Evolutionary conservation across 2,113 vertebrate genomes (phyloP).

Genomic region (Psettodes erumei): DNA sequence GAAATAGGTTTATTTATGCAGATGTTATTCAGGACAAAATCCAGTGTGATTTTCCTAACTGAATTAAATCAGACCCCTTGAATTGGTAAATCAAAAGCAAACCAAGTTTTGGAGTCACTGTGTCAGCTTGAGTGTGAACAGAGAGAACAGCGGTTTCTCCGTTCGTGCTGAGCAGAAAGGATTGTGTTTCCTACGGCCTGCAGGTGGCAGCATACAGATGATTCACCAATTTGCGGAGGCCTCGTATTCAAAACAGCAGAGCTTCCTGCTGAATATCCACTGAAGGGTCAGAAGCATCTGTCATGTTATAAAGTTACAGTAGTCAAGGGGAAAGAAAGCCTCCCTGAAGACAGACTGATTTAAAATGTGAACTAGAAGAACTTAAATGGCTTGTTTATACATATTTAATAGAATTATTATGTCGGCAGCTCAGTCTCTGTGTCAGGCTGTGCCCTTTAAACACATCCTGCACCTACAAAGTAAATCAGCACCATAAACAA

Average conservation of each 20-base stretch:
- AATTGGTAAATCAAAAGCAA: background rate
- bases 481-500: background rate
- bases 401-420: slow-evolving; percentile 10
- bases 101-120: background rate
- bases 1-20: background rate
- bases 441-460: slow-evolving; percentile 9
- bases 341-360: background rate
- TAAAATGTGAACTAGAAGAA: background rate
- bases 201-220: slow-evolving; percentile 69
- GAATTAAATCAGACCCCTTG: background rate
- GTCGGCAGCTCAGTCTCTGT: background rate
- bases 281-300: slow-evolving; percentile 8
- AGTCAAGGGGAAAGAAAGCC: background rate
- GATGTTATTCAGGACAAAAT: background rate
- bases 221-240: slow-evolving; percentile 48
- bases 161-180: background rate
- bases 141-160: background rate
- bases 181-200: slow-evolving; percentile 49
- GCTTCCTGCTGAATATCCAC: slow-evolving; percentile 44
- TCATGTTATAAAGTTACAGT: slow-evolving; percentile 5
- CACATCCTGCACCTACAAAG: background rate
- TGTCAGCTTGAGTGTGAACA: background rate
- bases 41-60: background rate
- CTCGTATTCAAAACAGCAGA: slow-evolving; percentile 60
- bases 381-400: background rate